Percentiles rank a stretch among this genome's conserved stretches.
phyloP scores from a whole-genome alignment of 1,140 invertebrate species.

The Laodelphax striatellus region DNA sequence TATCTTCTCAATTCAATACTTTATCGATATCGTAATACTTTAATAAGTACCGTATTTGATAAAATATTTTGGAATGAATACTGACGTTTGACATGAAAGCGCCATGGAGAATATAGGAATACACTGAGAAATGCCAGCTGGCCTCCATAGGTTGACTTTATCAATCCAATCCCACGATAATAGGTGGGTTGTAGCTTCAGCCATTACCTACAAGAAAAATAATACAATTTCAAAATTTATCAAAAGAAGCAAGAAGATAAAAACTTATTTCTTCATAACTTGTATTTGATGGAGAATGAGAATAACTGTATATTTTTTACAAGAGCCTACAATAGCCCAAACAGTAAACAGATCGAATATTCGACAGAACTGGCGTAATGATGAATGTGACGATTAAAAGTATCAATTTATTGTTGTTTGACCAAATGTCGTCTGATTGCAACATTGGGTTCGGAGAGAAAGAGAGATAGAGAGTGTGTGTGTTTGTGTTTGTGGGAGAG shows the following conservation, averaged over 20 bases:
- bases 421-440: too few species aligned
- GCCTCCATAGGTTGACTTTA: constrained; percentile 72
- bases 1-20: too few species aligned
- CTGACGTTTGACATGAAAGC: constrained; percentile 85
- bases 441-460: too few species aligned
- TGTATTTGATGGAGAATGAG: not conserved
- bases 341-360: too few species aligned
- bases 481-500: too few species aligned
- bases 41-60: too few species aligned
- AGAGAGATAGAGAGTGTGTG: too few species aligned
- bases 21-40: too few species aligned
- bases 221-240: not conserved
- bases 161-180: constrained; percentile 58
- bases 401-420: too few species aligned
- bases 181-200: constrained; percentile 61
- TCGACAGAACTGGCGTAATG: too few species aligned
- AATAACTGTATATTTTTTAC: not conserved
- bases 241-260: not conserved
- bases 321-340: not conserved
- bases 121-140: constrained; percentile 73
- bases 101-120: constrained; percentile 93
- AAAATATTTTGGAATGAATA: too few species aligned
- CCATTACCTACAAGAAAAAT: constrained; percentile 46
- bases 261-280: not conserved
- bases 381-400: too few species aligned